phyloP scores from a whole-genome alignment of 2,888 invertebrate genomes.

The Acholoe squamosa region DNA sequence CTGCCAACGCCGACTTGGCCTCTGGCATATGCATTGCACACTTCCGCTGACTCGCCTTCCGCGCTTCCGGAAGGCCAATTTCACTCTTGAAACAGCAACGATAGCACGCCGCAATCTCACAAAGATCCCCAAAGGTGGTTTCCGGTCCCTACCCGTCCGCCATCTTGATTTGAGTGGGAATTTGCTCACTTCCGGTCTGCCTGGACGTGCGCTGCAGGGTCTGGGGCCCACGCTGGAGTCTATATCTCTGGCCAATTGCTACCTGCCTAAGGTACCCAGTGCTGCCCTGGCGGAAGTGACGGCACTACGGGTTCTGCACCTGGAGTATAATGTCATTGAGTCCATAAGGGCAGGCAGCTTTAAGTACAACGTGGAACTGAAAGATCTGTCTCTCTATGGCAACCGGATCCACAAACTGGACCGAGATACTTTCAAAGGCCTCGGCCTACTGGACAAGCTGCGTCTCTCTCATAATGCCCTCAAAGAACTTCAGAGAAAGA shows the following conservation, averaged over 20 bases:
- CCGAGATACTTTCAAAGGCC: conserved; percentile 35
- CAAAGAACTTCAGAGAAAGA: conserved; percentile 17
- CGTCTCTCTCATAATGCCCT: conserved; percentile 49
- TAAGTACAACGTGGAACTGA: background rate
- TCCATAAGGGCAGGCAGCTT: conserved; percentile 6
- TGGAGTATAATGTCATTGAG: conserved; percentile 47
- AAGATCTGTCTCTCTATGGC: conserved; percentile 58
- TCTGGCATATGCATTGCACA: conserved; percentile 44
- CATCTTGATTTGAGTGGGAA: conserved; percentile 60
- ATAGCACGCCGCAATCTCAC: conserved; percentile 59
- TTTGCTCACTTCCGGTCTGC: conserved; percentile 1
- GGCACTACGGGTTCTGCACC: conserved; percentile 12
- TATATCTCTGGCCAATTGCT: conserved; percentile 33
- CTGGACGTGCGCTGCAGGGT: background rate
- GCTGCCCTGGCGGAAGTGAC: background rate
- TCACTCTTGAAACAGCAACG: conserved; percentile 42
- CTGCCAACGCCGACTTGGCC: conserved; percentile 7
- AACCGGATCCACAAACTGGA: conserved; percentile 44
- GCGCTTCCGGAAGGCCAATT: background rate
- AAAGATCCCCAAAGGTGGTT: conserved; percentile 30
- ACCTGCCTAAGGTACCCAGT: conserved; percentile 25
- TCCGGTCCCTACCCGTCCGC: background rate
- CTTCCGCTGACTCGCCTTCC: conserved; percentile 9
- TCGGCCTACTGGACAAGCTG: conserved; percentile 42
- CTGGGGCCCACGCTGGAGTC: background rate